phyloP scores from a whole-genome alignment of 2,888 invertebrate genomes.

The Melinaea menophilus region DNA sequence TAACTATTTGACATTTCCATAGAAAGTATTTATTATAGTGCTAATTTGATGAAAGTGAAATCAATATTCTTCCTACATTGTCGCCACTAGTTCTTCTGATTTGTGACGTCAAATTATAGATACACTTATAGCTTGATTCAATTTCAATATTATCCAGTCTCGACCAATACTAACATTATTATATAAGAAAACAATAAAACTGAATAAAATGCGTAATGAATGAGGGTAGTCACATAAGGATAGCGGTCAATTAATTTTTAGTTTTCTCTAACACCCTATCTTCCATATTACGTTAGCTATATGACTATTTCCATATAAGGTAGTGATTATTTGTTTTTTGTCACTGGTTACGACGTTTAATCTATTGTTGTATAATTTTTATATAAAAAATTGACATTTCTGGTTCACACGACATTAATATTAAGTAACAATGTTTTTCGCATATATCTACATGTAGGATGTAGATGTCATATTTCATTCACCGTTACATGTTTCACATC shows the following conservation, averaged over 20 bases:
- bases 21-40: neutral
- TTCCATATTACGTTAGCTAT: neutral
- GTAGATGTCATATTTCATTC: too few relatives aligned
- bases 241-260: neutral
- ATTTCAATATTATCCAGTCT: neutral
- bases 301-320: neutral
- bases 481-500: too few relatives aligned
- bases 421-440: too few relatives aligned
- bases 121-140: neutral
- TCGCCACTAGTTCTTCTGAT: slow-evolving; percentile 11
- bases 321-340: neutral
- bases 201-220: slow-evolving; percentile 3
- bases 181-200: neutral
- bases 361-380: too few relatives aligned
- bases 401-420: too few relatives aligned
- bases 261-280: neutral
- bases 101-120: neutral
- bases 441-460: too few relatives aligned
- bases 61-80: slow-evolving; percentile 21
- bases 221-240: neutral
- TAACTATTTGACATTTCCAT: neutral
- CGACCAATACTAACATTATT: neutral
- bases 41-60: too few relatives aligned
- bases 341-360: too few relatives aligned
- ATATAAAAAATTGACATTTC: too few relatives aligned